Evolutionary conservation across 2,888 invertebrate genomes (phyloP).

Genomic region (Himalopsyche tibetana): DNA sequence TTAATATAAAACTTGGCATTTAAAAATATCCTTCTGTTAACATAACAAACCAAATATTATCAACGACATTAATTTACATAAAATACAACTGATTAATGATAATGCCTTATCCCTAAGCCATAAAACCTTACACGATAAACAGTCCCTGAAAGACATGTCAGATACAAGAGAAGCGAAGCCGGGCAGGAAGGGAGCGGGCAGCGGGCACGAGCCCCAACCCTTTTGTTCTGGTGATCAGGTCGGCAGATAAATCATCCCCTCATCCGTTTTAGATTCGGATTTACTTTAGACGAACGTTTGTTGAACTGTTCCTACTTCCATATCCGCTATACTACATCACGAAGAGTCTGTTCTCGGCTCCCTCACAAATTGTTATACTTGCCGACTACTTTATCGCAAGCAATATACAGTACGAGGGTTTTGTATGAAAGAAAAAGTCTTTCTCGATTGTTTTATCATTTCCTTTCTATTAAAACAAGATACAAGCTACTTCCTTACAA

Average conservation of each 20-base stretch:
- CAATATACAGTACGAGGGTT: no score
- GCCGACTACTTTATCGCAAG: no score
- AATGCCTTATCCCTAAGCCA: background rate
- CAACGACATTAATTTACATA: no score
- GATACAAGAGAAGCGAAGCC: constrained; percentile 8
- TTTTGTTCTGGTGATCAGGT: constrained; percentile 51
- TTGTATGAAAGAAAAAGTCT: no score
- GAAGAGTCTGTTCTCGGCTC: background rate
- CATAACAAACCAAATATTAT: no score
- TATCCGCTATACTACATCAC: constrained; percentile 7
- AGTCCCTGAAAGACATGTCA: constrained; percentile 34
- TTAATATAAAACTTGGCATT: no score
- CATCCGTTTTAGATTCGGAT: constrained; percentile 29
- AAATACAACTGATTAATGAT: no score
- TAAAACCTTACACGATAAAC: constrained; percentile 26
- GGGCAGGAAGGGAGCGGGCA: background rate
- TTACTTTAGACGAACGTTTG: constrained; percentile 25
- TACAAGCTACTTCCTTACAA: no score
- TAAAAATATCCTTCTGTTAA: no score
- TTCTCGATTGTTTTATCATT: no score
- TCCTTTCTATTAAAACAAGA: no score
- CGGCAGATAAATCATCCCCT: constrained; percentile 49
- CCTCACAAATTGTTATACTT: no score
- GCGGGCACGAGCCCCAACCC: constrained; percentile 12
- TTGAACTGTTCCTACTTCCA: background rate